Conservation (phyloP, 2,797 vertebrate species). For the Threskiornis aethiopicus region DNA sequence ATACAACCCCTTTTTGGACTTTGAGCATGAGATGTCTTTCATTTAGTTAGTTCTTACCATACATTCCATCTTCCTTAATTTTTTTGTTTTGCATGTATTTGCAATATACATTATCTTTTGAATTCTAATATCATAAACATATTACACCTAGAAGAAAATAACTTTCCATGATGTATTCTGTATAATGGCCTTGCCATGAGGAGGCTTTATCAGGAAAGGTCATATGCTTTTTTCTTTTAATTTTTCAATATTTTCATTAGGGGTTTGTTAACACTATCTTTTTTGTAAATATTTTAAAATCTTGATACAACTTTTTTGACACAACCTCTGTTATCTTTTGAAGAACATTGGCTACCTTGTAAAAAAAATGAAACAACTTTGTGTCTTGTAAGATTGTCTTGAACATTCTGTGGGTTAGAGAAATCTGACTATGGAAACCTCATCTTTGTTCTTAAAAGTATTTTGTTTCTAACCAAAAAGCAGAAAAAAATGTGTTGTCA, state of each 20-base stretch:
- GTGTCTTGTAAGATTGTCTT: neutral
- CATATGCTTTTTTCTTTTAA: neutral
- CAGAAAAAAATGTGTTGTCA: neutral
- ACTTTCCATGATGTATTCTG: neutral
- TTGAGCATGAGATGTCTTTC: neutral
- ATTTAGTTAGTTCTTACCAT: neutral
- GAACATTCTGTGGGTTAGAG: neutral
- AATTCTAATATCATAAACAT: neutral
- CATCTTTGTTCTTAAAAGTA: neutral
- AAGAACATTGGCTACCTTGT: neutral
- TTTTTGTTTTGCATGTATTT: neutral
- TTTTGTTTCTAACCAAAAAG: neutral
- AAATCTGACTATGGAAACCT: neutral
- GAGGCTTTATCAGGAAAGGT: neutral
- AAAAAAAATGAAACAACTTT: neutral
- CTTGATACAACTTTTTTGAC: neutral
- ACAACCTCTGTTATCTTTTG: neutral
- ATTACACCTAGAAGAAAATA: neutral
- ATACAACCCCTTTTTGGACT: neutral
- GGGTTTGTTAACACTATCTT: rapidly evolving
- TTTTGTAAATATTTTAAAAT: neutral
- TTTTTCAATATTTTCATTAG: neutral
- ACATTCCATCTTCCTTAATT: neutral
- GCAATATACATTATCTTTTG: neutral
- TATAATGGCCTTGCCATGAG: neutral